phyloP scores from a whole-genome alignment of 2,888 invertebrate genomes.

The Rhingia campestris region DNA sequence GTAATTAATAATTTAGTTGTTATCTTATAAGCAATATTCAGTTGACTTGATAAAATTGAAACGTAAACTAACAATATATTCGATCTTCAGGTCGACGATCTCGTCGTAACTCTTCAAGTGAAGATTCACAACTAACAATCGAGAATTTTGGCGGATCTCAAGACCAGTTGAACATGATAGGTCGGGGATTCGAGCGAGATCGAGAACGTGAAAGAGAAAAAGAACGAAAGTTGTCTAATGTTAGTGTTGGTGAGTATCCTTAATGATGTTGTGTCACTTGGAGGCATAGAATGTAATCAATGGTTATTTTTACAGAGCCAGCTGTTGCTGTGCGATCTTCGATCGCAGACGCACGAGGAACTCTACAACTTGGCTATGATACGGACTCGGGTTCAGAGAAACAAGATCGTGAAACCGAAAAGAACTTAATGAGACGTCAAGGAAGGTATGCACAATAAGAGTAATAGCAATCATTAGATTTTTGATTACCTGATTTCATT shows the following conservation, averaged over 20 bases:
- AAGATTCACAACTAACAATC: slow-evolving; percentile 94
- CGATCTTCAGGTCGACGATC: slow-evolving; percentile 90
- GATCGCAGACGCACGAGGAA: slow-evolving; percentile 89
- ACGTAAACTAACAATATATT: slow-evolving; percentile 14
- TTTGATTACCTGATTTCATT: too few relatives aligned
- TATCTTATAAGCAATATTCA: too few relatives aligned
- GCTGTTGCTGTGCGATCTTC: slow-evolving; percentile 89
- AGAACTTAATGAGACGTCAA: slow-evolving; percentile 84
- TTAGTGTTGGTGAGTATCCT: slow-evolving; percentile 79
- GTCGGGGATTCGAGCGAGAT: slow-evolving; percentile 89
- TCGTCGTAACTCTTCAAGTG: slow-evolving; percentile 91
- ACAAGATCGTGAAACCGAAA: slow-evolving; percentile 85
- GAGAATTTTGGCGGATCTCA: slow-evolving; percentile 97
- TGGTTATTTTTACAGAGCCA: slow-evolving; percentile 83
- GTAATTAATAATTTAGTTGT: too few relatives aligned
- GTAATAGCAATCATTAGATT: too few relatives aligned
- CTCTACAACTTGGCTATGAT: slow-evolving; percentile 87
- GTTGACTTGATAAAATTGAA: not conserved
- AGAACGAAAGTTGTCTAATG: slow-evolving; percentile 83
- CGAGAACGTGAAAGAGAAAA: slow-evolving; percentile 83
- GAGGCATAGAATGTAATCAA: not conserved
- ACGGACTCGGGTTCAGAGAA: slow-evolving; percentile 85
- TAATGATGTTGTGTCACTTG: not conserved
- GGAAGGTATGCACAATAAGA: slow-evolving; percentile 83
- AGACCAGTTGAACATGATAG: slow-evolving; percentile 93